Evolutionary conservation across 2,888 invertebrate species (phyloP).

Genomic region (Sabellastarte sp.): DNA sequence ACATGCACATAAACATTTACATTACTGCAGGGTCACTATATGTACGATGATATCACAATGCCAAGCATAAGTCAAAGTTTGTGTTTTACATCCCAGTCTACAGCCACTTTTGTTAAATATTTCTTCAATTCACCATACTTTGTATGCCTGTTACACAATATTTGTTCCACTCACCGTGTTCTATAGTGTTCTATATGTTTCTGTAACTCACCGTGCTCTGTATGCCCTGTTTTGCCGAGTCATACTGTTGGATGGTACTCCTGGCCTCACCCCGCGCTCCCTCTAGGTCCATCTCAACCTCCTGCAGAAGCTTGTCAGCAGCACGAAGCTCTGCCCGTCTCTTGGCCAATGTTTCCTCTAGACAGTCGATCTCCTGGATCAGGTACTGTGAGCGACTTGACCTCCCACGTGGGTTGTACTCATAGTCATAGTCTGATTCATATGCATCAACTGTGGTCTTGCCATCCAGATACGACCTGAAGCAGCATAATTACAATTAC

Average conservation of each 20-base stretch:
- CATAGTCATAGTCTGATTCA: slow-evolving; percentile 39
- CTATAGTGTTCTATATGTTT: no score
- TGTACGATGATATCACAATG: no score
- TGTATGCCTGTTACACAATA: no score
- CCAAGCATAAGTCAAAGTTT: no score
- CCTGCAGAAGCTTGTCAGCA: slow-evolving; percentile 45
- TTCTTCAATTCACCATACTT: no score
- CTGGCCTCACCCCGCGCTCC: slow-evolving; percentile 44
- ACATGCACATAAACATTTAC: no score
- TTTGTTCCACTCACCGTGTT: no score
- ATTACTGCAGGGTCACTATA: no score
- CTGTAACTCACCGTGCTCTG: no score
- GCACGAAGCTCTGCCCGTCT: slow-evolving; percentile 47
- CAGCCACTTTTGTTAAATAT: no score
- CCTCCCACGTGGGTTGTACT: slow-evolving; percentile 28
- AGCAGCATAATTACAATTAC: no score
- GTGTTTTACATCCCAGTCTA: no score
- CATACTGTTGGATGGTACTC: not conserved
- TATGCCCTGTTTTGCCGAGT: not conserved
- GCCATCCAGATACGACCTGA: slow-evolving; percentile 23
- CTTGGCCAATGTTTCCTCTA: slow-evolving; percentile 51
- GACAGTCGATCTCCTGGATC: slow-evolving; percentile 45
- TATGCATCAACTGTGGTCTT: not conserved
- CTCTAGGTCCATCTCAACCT: slow-evolving; percentile 44
- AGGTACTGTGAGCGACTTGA: slow-evolving; percentile 34